These are phyloP conservation scores for Mus spretus DNA, from an alignment of 2,797 vertebrate species.

Conservation along the genomic window DNA sequence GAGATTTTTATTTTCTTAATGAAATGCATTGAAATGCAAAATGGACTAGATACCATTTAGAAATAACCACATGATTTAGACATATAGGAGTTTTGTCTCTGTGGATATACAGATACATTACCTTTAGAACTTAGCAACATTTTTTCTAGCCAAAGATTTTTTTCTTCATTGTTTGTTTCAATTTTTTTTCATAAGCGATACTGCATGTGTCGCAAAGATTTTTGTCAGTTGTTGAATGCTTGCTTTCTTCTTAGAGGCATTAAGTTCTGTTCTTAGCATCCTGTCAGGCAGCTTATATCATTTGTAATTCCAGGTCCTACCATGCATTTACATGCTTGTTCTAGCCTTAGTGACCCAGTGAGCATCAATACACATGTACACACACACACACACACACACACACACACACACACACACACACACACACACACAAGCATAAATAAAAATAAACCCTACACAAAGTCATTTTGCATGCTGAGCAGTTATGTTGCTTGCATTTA, in stretches of 20 bases:
- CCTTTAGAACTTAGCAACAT: neutral
- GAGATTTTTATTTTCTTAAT: neutral
- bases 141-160: neutral
- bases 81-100: neutral
- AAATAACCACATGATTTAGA: constrained; percentile 17
- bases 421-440: neutral
- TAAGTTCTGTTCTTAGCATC: neutral
- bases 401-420: neutral
- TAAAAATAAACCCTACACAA: neutral
- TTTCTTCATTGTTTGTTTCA: neutral
- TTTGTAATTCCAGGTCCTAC: neutral
- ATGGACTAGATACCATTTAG: neutral
- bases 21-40: constrained; percentile 1
- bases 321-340: neutral
- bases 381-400: neutral
- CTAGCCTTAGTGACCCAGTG: too few relatives aligned
- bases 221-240: too few relatives aligned
- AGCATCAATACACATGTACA: neutral
- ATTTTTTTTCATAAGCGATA: neutral
- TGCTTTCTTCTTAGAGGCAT: neutral
- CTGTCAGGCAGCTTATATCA: too few relatives aligned
- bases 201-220: neutral
- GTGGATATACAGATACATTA: neutral
- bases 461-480: neutral
- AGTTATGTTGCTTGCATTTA: neutral